phyloP scores from a whole-genome alignment of 2,113 vertebrate species.

The Tylochromis polylepis region DNA sequence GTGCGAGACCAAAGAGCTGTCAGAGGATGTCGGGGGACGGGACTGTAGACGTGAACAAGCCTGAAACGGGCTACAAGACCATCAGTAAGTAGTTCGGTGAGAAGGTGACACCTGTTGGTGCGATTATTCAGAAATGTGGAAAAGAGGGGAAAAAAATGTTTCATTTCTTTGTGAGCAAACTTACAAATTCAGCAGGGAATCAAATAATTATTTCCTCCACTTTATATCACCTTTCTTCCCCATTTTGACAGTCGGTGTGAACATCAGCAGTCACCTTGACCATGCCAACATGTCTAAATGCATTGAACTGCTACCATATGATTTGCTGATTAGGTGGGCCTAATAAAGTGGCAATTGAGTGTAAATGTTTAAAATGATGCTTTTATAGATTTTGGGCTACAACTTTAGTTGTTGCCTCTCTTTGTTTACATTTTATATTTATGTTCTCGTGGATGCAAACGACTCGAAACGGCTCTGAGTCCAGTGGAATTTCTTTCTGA shows the following conservation, averaged over 20 bases:
- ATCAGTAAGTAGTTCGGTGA: background rate
- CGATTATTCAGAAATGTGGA: background rate
- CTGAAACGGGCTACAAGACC: background rate
- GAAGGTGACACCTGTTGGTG: background rate
- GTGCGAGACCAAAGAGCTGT: background rate
- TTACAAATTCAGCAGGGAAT: background rate
- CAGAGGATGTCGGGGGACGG: background rate
- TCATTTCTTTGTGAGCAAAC: background rate
- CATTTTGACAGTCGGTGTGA: too few relatives aligned
- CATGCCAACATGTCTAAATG: background rate
- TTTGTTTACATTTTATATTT: background rate
- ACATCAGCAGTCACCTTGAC: background rate
- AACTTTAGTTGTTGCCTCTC: background rate
- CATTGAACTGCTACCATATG: background rate
- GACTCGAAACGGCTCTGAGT: background rate
- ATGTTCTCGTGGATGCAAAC: background rate
- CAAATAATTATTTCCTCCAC: background rate
- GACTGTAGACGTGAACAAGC: background rate
- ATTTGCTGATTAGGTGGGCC: background rate
- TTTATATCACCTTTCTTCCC: too few relatives aligned
- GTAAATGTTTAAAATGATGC: background rate
- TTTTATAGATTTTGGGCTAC: background rate
- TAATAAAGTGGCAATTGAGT: background rate
- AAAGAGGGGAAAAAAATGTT: too few relatives aligned
- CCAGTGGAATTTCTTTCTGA: background rate